Percentiles rank a stretch among this genome's conserved stretches.
phyloP scores from a whole-genome alignment of 2,888 invertebrate species.

The Chloroclystis v-ata region DNA sequence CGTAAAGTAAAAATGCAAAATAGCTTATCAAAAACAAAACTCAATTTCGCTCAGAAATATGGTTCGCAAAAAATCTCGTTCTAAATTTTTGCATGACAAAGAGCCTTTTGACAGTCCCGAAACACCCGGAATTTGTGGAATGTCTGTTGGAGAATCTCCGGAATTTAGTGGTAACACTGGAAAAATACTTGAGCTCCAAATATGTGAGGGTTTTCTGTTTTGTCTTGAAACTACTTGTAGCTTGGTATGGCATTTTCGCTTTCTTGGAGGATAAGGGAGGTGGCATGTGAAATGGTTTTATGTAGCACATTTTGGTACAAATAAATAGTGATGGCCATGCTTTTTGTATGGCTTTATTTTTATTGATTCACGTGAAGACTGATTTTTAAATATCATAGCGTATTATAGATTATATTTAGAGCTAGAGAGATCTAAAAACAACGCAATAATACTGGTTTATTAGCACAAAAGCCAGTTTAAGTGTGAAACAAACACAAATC shows the following conservation, averaged over 20 bases:
- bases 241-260: slow-evolving; percentile 2
- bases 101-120: slow-evolving; percentile 16
- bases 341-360: too few species aligned
- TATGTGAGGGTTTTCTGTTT: slow-evolving; percentile 3
- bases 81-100: slow-evolving; percentile 30
- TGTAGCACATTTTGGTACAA: too few species aligned
- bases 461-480: too few species aligned
- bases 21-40: slow-evolving; percentile 17
- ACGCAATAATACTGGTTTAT: too few species aligned
- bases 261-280: slow-evolving; percentile 2
- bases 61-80: slow-evolving; percentile 23
- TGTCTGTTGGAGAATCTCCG: slow-evolving; percentile 7
- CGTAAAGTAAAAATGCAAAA: slow-evolving; percentile 24
- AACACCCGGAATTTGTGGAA: slow-evolving; percentile 18
- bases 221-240: background rate
- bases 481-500: slow-evolving; percentile 1
- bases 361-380: too few species aligned
- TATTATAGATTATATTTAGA: too few species aligned
- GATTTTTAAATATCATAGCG: too few species aligned
- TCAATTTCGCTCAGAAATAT: slow-evolving; percentile 23
- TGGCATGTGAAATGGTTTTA: too few species aligned
- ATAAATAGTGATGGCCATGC: too few species aligned
- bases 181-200: slow-evolving; percentile 5
- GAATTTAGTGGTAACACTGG: slow-evolving; percentile 17
- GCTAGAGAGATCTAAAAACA: too few species aligned